Evolutionary conservation across 2,113 vertebrate genomes (phyloP), one percentile per base, ranked within the genome.

Genomic region (Eudyptes chrysolophus): DNA sequence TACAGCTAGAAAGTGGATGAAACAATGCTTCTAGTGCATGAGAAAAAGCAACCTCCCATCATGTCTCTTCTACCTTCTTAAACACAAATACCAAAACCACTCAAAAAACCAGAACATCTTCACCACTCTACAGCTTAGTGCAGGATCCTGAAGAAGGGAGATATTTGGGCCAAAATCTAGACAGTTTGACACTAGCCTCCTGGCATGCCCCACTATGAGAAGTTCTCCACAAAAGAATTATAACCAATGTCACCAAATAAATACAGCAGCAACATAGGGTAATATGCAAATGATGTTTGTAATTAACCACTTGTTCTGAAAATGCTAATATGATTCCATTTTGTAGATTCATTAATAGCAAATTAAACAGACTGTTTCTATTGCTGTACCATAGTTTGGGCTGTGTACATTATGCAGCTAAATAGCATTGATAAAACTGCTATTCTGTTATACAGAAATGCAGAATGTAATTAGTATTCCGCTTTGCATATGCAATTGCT

Each of bases 391-490:
- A 71, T 65, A 94, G 92, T 96, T 93, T 55, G 46, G 87, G 71
- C 84, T 60, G 17, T 22, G 85, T 52, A 61, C 81, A 95, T 96
- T 98, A 97, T 92, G 78, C 89, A 91, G 68, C 97, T 93, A 97
- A 97, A 94, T 34, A 78, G 68, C 89, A 84, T 85, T 95, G 95
- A 98, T 94, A 96, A 96, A 96, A 94, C 87, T 92, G 81, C 87
- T 90, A 95, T 89, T 74, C 83, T 96, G 89, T 95, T 96, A 95
- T 16, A 92, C 48, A 95, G 95, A 95, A 97, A 94, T 68, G 77
- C 93, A 95, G 89, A 98, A 94, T 69, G 49, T 97, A 98, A 98
- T 98, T 98, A 97, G 92, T 62, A 96, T 96, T 97, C 93, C 82
- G 97, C 66, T 98, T 97, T 97, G 96, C 95, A 97, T 96, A 96